Conservation (phyloP, 2,888 invertebrate genomes). For the Mythimna vitellina region DNA sequence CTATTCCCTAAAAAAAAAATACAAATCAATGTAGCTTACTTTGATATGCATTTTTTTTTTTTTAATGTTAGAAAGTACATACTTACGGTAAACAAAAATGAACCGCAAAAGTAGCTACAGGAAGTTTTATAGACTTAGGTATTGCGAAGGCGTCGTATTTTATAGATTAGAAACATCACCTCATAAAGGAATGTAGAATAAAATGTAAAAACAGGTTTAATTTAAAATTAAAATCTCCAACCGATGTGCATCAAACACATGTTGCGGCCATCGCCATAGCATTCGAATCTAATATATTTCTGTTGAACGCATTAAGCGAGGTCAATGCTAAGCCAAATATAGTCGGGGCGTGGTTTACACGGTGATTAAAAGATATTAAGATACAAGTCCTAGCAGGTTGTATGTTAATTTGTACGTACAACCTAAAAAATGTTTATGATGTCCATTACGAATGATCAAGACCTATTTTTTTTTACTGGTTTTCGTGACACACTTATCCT, state of each 20-base stretch:
- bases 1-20: too few relatives aligned
- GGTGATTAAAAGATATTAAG: slow-evolving; percentile 23
- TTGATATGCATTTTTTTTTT: too few relatives aligned
- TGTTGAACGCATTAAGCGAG: slow-evolving; percentile 34
- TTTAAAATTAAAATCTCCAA: slow-evolving; percentile 32
- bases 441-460: background rate
- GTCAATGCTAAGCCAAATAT: slow-evolving; percentile 45
- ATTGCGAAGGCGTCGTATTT: slow-evolving; percentile 15
- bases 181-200: slow-evolving; percentile 27
- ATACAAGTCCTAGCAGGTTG: background rate
- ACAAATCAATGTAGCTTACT: too few relatives aligned
- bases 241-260: slow-evolving; percentile 36
- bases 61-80: too few relatives aligned
- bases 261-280: slow-evolving; percentile 10
- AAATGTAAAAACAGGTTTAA: slow-evolving; percentile 42
- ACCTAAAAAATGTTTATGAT: background rate
- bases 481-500: background rate
- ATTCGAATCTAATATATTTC: slow-evolving; percentile 31
- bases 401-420: background rate
- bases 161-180: slow-evolving; percentile 6
- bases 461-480: background rate
- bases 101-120: too few relatives aligned
- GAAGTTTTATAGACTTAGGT: background rate
- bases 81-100: too few relatives aligned
- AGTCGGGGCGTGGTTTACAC: slow-evolving; percentile 30